These are phyloP conservation scores for Microtus ochrogaster DNA, from an alignment of 2,113 vertebrate genomes.

Conservation along the genomic window DNA sequence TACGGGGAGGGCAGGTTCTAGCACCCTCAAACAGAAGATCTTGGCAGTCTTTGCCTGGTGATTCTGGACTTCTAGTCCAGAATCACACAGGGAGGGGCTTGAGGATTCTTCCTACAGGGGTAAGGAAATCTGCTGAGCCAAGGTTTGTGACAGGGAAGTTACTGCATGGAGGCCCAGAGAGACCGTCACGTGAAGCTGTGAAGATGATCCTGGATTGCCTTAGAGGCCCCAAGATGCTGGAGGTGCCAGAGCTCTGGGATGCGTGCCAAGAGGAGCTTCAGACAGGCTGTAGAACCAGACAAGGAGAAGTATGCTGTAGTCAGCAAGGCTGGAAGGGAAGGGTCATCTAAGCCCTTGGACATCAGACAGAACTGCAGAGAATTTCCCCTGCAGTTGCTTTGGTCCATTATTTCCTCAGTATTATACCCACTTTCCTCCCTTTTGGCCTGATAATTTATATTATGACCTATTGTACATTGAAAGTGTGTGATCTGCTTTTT, in stretches of 20 bases:
- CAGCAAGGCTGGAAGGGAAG: neutral
- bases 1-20: fast-evolving
- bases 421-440: neutral
- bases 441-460: neutral
- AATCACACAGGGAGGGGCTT: neutral
- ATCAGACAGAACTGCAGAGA: neutral
- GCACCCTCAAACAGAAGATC: neutral
- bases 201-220: neutral
- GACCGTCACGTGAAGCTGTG: neutral
- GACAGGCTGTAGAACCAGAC: neutral
- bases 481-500: neutral
- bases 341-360: neutral
- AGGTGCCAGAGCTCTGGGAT: neutral
- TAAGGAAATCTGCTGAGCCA: neutral
- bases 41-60: neutral
- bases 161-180: neutral
- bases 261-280: neutral
- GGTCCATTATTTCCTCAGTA: neutral
- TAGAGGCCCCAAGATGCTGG: neutral
- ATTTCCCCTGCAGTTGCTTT: neutral
- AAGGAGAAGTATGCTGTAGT: neutral
- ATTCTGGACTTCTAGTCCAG: neutral
- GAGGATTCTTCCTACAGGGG: neutral
- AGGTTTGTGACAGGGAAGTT: neutral
- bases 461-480: neutral